These are phyloP conservation scores for Lepisosteus oculatus DNA, from an alignment of 2,113 vertebrate genomes.

Conservation along the genomic window DNA sequence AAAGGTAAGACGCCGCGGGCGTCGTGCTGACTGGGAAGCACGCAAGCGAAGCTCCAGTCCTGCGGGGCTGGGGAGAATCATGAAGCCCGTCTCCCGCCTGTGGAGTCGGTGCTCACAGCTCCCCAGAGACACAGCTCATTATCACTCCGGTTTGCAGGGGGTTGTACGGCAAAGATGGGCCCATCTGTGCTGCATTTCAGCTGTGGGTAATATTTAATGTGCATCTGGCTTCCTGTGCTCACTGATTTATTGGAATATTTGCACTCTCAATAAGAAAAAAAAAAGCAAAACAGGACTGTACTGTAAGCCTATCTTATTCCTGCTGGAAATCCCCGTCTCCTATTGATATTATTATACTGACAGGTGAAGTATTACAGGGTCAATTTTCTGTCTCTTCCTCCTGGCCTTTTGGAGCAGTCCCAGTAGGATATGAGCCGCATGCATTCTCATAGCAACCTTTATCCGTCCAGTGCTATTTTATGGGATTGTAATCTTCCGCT, in stretches of 20 bases:
- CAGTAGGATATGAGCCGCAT: neutral
- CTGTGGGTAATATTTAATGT: neutral
- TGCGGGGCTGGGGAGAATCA: too few relatives aligned
- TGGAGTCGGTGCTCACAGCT: neutral
- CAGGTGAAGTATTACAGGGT: neutral
- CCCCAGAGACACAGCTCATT: neutral
- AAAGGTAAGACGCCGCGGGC: too few relatives aligned
- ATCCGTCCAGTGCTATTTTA: too few relatives aligned
- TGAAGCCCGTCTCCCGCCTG: neutral
- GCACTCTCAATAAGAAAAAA: neutral
- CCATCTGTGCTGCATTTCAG: slow-evolving; percentile 3
- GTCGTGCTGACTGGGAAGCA: too few relatives aligned
- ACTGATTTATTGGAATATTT: neutral
- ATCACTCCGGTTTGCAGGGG: neutral
- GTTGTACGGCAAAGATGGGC: neutral
- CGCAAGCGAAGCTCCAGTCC: too few relatives aligned
- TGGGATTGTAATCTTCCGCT: too few relatives aligned
- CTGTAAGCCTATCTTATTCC: neutral
- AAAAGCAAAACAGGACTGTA: neutral
- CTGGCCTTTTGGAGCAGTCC: neutral
- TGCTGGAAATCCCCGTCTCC: neutral
- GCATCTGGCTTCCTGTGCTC: neutral
- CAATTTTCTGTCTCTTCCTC: neutral
- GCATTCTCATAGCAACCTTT: neutral
- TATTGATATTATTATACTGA: neutral